phyloP scores from a whole-genome alignment of 1,140 invertebrate genomes.

The Helicoverpa armigera region DNA sequence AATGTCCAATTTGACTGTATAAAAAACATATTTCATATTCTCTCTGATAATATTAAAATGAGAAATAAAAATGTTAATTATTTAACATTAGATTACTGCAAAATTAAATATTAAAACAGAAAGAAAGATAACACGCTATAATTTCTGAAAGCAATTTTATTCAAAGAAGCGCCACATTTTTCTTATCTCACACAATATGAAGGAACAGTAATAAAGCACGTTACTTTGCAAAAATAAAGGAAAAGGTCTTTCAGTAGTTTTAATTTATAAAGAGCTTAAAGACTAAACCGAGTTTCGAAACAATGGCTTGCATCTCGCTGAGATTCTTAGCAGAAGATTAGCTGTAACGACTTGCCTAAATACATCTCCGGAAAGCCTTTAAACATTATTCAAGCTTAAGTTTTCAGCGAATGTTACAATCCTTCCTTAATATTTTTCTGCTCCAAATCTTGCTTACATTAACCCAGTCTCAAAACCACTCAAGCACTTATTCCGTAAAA shows the following conservation, averaged over 20 bases:
- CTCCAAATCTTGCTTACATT: not conserved
- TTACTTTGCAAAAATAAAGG: not conserved
- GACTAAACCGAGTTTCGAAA: not conserved
- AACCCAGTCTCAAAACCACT: not conserved
- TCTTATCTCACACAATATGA: not conserved
- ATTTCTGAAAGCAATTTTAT: not conserved
- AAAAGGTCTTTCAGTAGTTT: slow-evolving; percentile 6
- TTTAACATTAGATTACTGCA: too few relatives aligned
- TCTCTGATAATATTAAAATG: too few relatives aligned
- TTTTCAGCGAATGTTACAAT: not conserved
- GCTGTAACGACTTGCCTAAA: not conserved
- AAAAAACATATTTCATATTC: too few relatives aligned
- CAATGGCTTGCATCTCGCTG: not conserved
- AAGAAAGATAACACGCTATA: too few relatives aligned
- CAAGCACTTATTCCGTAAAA: slow-evolving; percentile 8
- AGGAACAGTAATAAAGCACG: not conserved
- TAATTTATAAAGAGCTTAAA: slow-evolving; percentile 10
- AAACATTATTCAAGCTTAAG: not conserved
- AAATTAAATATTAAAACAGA: too few relatives aligned
- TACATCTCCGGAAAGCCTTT: not conserved
- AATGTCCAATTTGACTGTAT: too few relatives aligned
- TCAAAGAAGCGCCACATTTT: not conserved
- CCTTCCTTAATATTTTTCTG: not conserved
- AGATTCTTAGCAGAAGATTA: not conserved
- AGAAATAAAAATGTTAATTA: not conserved